Percentiles rank a stretch among this genome's conserved stretches.
These are phyloP conservation scores for Drosophila santomea DNA, from an alignment of 1,140 invertebrate genomes.

Conservation along the genomic window DNA sequence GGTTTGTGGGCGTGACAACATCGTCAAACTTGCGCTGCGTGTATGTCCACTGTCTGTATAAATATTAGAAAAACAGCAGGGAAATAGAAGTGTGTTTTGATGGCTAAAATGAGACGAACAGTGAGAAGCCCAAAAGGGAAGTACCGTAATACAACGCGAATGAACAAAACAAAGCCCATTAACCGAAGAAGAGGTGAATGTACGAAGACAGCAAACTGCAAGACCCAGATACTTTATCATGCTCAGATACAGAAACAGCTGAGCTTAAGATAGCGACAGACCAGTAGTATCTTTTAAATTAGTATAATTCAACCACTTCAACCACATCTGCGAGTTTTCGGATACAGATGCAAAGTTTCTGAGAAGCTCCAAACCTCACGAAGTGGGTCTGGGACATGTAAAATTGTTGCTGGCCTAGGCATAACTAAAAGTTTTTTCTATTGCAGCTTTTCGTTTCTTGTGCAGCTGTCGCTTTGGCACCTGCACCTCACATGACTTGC, in stretches of 20 bases:
- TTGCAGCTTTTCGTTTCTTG: constrained; percentile 21
- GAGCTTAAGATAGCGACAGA: background rate
- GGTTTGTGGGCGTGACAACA: too few relatives aligned
- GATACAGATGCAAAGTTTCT: constrained; percentile 16
- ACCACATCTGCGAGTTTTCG: constrained; percentile 14
- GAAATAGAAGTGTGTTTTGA: constrained; percentile 66
- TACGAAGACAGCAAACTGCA: constrained; percentile 47
- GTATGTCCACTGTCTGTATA: too few relatives aligned
- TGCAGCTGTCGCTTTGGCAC: constrained; percentile 55
- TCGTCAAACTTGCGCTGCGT: too few relatives aligned
- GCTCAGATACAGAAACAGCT: constrained; percentile 7
- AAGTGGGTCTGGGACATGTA: constrained; percentile 62
- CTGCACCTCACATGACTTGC: constrained; percentile 24
- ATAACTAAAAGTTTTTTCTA: constrained; percentile 39
- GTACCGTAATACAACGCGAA: constrained; percentile 58
- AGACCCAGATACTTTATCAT: constrained; percentile 16
- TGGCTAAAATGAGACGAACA: constrained; percentile 30
- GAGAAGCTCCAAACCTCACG: constrained; percentile 16
- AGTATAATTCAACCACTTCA: background rate
- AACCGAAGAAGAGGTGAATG: constrained; percentile 57
- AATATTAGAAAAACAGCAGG: constrained; percentile 53
- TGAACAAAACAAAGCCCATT: constrained; percentile 42
- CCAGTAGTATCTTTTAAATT: background rate
- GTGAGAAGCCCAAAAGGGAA: constrained; percentile 43
- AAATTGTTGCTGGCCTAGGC: constrained; percentile 59